Percentiles rank a stretch among this genome's conserved stretches.
Evolutionary conservation across 2,888 invertebrate genomes (phyloP).

Genomic region (Mesorhabditis spiculigera): DNA sequence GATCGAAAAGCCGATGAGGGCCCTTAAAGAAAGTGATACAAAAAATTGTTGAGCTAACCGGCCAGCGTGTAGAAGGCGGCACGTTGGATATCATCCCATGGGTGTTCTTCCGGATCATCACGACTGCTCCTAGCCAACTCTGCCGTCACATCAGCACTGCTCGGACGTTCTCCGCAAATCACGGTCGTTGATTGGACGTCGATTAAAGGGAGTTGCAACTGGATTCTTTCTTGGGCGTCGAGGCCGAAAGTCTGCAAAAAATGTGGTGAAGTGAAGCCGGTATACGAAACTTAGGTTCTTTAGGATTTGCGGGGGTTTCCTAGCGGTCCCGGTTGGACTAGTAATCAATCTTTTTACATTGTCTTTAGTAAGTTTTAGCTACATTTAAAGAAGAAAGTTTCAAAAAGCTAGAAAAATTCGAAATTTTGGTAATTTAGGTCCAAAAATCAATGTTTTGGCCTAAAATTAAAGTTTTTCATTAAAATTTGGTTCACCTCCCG

Average conservation of each 20-base stretch:
- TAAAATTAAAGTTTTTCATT: too few relatives aligned
- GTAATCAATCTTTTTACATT: not conserved
- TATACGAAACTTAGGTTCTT: too few relatives aligned
- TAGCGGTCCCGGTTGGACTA: too few relatives aligned
- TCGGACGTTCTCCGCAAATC: conserved; percentile 37
- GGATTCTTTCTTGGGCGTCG: not conserved
- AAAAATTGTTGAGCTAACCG: conserved; percentile 14
- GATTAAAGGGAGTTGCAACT: not conserved
- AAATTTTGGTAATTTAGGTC: too few relatives aligned
- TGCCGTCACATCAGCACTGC: conserved; percentile 11
- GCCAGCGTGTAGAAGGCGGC: conserved; percentile 36
- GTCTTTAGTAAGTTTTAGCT: not conserved
- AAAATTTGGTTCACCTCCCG: too few relatives aligned
- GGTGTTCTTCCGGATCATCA: conserved; percentile 23
- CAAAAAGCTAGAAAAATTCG: too few relatives aligned
- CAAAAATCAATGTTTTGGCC: too few relatives aligned
- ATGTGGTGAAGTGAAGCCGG: not conserved
- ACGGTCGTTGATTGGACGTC: conserved; percentile 14
- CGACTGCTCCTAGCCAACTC: conserved; percentile 12
- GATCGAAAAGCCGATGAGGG: conserved; percentile 25
- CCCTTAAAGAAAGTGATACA: not conserved
- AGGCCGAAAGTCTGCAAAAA: not conserved
- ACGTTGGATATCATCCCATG: conserved; percentile 37
- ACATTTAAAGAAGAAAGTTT: not conserved
- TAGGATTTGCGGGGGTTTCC: too few relatives aligned